Base-by-base conservation (phyloP, 2,888 invertebrate species). In the Lagria hirta region DNA sequence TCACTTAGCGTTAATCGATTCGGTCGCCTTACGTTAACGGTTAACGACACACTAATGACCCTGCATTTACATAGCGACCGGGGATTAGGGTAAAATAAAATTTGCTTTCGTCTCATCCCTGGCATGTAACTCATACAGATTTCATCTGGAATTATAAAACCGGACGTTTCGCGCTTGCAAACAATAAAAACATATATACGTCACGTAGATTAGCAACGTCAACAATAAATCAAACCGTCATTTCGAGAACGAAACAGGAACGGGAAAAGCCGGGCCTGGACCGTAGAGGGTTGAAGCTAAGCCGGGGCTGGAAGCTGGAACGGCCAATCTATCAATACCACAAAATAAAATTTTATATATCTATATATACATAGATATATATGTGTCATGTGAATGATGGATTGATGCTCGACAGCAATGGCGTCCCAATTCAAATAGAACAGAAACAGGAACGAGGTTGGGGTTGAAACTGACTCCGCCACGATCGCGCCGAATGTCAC, bases 1-100 rank as follows among this genome's bases (percentile, higher is more conserved):
- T 72, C 72, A 72, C 72, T 72, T 72, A 72, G 71, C 71, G 71
- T 72, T 72, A 72, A 72, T 72, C 72, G 72, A 72, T 72, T 71
- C 67, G 70, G 71, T 70, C 68, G 71, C 72, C 72, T 72, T 71
- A 72, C 71, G 70, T 71, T 71, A 66, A 70, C 70, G 72, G 69
- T 72, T 72, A 72, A 72, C 71, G 72, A 72, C 70, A 71, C 71
- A 71, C 71, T 72, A 72, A 72, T 72, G 71, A 71, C 70, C 68
- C 62, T 53, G 62, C 68, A 71, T 71, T 72, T 72, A 69, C 72
- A 72, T 71, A 71, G 68, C 64, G 57, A 55, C 54, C 57, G 60
- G 55, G 51, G 56, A 52, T 54, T 54, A 55, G 52, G 51, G 46
- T 40, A 42, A 48, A 37, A 38, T 30, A 29, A 37, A 30, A 29